Percentiles rank a stretch among this genome's conserved stretches.
Conservation (phyloP, 2,888 invertebrate genomes). For the Catocala nupta region DNA sequence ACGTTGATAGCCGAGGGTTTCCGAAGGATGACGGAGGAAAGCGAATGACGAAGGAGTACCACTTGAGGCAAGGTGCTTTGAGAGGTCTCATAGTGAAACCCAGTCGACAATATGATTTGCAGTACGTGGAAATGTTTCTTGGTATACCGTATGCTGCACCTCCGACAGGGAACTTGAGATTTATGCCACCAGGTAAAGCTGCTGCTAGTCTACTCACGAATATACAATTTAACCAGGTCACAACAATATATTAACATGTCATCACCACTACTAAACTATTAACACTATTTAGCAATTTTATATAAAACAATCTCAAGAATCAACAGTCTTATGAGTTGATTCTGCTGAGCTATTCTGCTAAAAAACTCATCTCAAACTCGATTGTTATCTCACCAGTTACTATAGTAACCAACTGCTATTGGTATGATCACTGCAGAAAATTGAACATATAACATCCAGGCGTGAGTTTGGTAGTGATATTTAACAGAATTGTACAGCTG, state of each 20-base stretch:
- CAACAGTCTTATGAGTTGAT: too few species aligned
- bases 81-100: slow-evolving; percentile 90
- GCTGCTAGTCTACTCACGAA: background rate
- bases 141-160: slow-evolving; percentile 95
- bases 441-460: too few species aligned
- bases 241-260: background rate
- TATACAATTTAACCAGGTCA: background rate
- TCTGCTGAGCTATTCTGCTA: too few species aligned
- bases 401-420: too few species aligned
- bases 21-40: slow-evolving; percentile 71
- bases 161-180: slow-evolving; percentile 91
- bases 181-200: slow-evolving; percentile 92
- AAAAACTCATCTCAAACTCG: too few species aligned
- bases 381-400: too few species aligned
- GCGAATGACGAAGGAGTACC: slow-evolving; percentile 87
- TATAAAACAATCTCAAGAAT: too few species aligned
- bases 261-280: too few species aligned
- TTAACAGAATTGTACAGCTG: too few species aligned
- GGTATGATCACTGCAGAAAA: too few species aligned
- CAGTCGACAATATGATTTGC: slow-evolving; percentile 88
- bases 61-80: slow-evolving; percentile 90
- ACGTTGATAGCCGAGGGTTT: slow-evolving; percentile 70
- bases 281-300: too few species aligned
- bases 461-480: too few species aligned
- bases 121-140: slow-evolving; percentile 91